Conservation (phyloP, 2,888 invertebrate species). For the Bruchidius siliquastri region DNA sequence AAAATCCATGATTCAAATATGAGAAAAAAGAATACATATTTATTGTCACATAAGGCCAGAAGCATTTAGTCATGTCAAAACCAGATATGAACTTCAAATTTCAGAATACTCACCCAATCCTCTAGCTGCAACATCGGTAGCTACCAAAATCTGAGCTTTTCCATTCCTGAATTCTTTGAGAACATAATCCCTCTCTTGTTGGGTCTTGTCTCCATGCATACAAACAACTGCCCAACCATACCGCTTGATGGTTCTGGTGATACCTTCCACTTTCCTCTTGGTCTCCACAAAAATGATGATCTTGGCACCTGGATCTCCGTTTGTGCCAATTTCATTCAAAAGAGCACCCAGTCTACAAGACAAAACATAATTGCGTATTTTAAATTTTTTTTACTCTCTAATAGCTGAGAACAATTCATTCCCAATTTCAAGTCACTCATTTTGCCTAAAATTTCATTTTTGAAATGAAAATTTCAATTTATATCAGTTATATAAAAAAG, state of each 20-base stretch:
- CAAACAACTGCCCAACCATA: slow-evolving; percentile 69
- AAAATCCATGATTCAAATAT: too few species aligned
- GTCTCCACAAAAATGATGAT: slow-evolving; percentile 94
- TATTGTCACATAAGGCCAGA: too few species aligned
- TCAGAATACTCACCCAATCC: slow-evolving; percentile 75
- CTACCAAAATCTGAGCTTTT: slow-evolving; percentile 83
- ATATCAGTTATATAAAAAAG: too few species aligned
- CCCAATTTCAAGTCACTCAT: too few species aligned
- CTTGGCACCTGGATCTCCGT: slow-evolving; percentile 76
- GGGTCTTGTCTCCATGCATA: slow-evolving; percentile 94
- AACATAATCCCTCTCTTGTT: slow-evolving; percentile 88
- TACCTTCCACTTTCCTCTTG: slow-evolving; percentile 75
- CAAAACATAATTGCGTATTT: background rate
- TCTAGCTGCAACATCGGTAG: slow-evolving; percentile 95
- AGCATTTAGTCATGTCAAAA: too few species aligned
- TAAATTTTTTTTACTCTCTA: too few species aligned
- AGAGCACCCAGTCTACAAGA: slow-evolving; percentile 62
- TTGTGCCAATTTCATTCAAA: slow-evolving; percentile 71
- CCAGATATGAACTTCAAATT: too few species aligned
- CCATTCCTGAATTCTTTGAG: slow-evolving; percentile 83
- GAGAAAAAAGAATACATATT: too few species aligned
- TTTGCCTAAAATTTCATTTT: too few species aligned
- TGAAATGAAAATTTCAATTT: too few species aligned
- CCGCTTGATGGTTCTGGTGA: slow-evolving; percentile 73
- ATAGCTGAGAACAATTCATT: too few species aligned